phyloP scores from a whole-genome alignment of 2,888 invertebrate species.

The Panopea generosa region DNA sequence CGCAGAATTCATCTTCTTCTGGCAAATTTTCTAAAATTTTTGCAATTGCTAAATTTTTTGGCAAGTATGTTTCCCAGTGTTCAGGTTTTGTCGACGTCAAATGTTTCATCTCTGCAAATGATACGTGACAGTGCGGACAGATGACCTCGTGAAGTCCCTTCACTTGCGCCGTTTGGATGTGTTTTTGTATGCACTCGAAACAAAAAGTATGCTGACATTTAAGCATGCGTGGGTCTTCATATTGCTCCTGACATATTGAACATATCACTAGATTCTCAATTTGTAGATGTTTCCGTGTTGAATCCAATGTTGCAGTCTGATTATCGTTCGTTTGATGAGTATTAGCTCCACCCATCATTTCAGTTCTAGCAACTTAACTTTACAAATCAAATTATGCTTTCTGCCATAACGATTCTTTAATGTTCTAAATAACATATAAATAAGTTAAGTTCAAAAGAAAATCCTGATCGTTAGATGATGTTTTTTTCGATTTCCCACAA shows the following conservation, averaged over 20 bases:
- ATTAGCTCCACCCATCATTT: conserved; percentile 30
- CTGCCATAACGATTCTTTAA: too few relatives aligned
- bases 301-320: conserved; percentile 15
- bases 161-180: not conserved
- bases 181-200: conserved; percentile 28
- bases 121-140: conserved; percentile 23
- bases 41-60: conserved; percentile 29
- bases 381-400: too few relatives aligned
- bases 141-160: not conserved
- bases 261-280: conserved; percentile 25
- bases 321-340: too few relatives aligned
- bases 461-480: too few relatives aligned
- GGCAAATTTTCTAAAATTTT: conserved; percentile 37
- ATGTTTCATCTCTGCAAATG: conserved; percentile 5
- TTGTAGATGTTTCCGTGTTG: conserved; percentile 17
- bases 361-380: too few relatives aligned
- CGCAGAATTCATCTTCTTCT: conserved; percentile 38
- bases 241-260: conserved; percentile 25
- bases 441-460: too few relatives aligned
- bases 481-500: too few relatives aligned
- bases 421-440: too few relatives aligned
- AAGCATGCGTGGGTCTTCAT: conserved; percentile 27
- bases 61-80: conserved; percentile 18
- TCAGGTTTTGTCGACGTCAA: conserved; percentile 6
- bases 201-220: conserved; percentile 42